Conservation (phyloP, 2,113 vertebrate species). For the Himantopus leucocephalus region DNA sequence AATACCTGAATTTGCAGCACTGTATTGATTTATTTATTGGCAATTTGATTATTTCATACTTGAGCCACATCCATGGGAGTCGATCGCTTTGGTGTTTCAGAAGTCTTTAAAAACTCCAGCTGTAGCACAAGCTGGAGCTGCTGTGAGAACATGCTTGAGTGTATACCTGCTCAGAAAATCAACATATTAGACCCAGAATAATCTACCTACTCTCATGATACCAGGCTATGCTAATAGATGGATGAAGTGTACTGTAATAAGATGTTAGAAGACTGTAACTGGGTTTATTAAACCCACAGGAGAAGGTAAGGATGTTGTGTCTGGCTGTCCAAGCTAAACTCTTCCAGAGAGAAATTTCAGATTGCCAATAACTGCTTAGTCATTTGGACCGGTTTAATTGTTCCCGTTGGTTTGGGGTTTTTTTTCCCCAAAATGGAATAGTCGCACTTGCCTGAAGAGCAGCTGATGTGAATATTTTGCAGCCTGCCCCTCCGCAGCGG, state of each 20-base stretch:
- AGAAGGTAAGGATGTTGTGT: not conserved
- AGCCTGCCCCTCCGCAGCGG: not conserved
- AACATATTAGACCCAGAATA: not conserved
- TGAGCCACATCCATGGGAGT: not conserved
- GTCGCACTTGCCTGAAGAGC: not conserved
- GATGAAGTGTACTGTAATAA: not conserved
- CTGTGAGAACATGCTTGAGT: not conserved
- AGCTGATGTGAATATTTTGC: not conserved
- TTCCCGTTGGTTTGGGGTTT: not conserved
- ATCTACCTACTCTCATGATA: not conserved
- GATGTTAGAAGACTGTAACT: not conserved
- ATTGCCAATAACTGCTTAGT: slow-evolving; percentile 7
- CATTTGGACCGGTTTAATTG: not conserved
- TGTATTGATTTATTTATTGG: slow-evolving; percentile 9
- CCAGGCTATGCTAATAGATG: not conserved
- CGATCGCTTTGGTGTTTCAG: not conserved
- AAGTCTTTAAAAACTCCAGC: slow-evolving; percentile 57
- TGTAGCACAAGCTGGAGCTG: slow-evolving; percentile 33
- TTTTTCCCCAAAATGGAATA: not conserved
- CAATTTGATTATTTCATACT: not conserved
- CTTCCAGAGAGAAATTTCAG: not conserved
- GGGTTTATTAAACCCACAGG: not conserved
- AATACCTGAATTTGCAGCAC: not conserved
- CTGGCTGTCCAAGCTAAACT: not conserved
- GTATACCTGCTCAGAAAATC: slow-evolving; percentile 10